A percentile compares a stretch with the other conserved stretches of the same genome.
phyloP scores from a whole-genome alignment of 2,113 vertebrate genomes.

The Gymnorhina tibicen region DNA sequence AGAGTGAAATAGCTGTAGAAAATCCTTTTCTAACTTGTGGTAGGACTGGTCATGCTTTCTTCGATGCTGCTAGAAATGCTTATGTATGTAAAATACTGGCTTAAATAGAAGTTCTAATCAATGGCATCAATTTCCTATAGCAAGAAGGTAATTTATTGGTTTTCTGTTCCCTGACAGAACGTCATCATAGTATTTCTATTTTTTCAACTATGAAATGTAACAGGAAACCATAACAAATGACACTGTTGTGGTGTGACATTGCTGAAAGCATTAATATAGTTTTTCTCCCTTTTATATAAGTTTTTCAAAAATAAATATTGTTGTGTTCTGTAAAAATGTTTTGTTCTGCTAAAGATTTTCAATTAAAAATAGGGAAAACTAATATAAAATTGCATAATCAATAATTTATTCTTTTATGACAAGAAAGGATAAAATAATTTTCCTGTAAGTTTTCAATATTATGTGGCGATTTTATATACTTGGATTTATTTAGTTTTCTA shows the following conservation, averaged over 20 bases:
- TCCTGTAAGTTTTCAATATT: not conserved
- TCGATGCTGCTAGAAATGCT: not conserved
- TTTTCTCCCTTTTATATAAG: not conserved
- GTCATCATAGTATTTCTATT: not conserved
- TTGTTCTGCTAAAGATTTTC: not conserved
- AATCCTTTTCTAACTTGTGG: not conserved
- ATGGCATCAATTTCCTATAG: not conserved
- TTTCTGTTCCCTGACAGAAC: not conserved
- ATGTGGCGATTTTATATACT: not conserved
- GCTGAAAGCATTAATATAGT: not conserved
- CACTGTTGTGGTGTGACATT: not conserved
- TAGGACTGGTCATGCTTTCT: not conserved
- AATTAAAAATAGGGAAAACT: not conserved
- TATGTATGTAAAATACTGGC: not conserved
- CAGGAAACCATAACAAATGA: not conserved
- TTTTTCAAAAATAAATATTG: not conserved
- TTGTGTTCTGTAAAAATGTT: not conserved
- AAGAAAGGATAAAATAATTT: not conserved
- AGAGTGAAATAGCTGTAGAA: not conserved
- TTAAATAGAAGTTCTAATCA: not conserved
- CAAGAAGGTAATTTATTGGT: not conserved
- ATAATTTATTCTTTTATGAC: not conserved
- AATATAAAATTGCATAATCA: not conserved
- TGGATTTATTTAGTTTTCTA: not conserved
- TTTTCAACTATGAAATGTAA: not conserved